These are phyloP conservation scores for Steinernema khuongi DNA, from an alignment of 1,140 invertebrate species.

Conservation along the genomic window DNA sequence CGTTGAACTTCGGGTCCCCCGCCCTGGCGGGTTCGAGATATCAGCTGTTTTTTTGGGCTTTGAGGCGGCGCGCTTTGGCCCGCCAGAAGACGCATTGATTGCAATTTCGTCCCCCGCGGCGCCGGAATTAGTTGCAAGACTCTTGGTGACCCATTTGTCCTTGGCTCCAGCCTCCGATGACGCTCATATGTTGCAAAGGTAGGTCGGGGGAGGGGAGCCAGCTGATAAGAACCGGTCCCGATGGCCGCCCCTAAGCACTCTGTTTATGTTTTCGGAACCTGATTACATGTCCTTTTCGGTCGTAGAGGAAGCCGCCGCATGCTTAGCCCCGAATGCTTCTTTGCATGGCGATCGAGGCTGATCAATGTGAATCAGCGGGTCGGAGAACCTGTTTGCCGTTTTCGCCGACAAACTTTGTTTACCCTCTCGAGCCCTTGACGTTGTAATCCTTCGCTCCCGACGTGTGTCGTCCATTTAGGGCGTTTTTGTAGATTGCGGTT, in stretches of 20 bases:
- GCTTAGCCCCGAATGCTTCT: no score
- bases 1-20: no score
- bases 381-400: background rate
- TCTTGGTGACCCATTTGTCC: background rate
- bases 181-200: background rate
- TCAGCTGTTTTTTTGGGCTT: conserved; percentile 12
- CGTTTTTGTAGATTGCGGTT: no score
- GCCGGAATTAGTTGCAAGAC: background rate
- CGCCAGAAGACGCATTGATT: conserved; percentile 10
- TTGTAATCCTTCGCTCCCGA: no score
- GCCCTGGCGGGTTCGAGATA: no score
- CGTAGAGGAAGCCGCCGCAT: no score
- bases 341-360: background rate
- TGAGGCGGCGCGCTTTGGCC: background rate
- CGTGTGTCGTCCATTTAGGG: no score
- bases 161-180: background rate
- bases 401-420: no score
- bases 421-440: no score
- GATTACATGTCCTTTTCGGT: no score
- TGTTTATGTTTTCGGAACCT: background rate
- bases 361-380: background rate
- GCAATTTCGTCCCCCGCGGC: background rate
- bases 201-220: background rate
- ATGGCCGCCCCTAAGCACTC: no score
- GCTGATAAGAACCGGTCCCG: no score